Base-by-base conservation (phyloP, 1,140 invertebrate species). In the Lucilia sericata region DNA sequence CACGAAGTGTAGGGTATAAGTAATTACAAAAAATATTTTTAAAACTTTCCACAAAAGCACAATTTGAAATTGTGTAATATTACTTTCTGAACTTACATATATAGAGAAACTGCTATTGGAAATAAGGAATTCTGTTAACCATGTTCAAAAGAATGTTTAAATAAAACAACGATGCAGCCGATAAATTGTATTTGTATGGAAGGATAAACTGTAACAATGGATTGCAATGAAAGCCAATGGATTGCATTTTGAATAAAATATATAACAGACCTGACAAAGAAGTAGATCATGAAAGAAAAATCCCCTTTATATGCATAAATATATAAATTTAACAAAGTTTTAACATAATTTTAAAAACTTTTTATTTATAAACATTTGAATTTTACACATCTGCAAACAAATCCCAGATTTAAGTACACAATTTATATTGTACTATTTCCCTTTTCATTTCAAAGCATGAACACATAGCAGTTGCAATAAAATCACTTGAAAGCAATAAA, bases 181-280 rank as follows among this genome's bases (percentile, higher is more conserved):
- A 70, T 70, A 70, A 70, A 70, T 70, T 70, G 60, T 70, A 70
- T 70, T 70, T 70, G 60, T 70, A 70, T 25, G 7, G 60, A 70
- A 21, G 60, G 19, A 70, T 70, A 21, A 5, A 70, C n/a, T 4
- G 17, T 21, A 70, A 70, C 60, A 70, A 70, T 70, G 60, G 17
- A 70, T 70, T 70, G 60, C 60, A 19, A 70, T 19, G 19, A 70
- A 70, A 70, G 60, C 17, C 17, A 70, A 70, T 70, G 60, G 2
- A 70, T 21, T 25, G 60, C 60, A 5, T 19, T 70, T 42, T 42
- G 42, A 10, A 42, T 42, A 42, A 42, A 42, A 42, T 42, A 42
- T 42, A 0, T 8, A 10, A 42, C 42, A 42, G 42, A 42, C 4
- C 14, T 55, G 12, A 2, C 12, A 55, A 55, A 14, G 51, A 5